Percentiles rank a stretch among this genome's conserved stretches.
Conservation (phyloP, 2,113 vertebrate species). For the Chrysemys picta region DNA sequence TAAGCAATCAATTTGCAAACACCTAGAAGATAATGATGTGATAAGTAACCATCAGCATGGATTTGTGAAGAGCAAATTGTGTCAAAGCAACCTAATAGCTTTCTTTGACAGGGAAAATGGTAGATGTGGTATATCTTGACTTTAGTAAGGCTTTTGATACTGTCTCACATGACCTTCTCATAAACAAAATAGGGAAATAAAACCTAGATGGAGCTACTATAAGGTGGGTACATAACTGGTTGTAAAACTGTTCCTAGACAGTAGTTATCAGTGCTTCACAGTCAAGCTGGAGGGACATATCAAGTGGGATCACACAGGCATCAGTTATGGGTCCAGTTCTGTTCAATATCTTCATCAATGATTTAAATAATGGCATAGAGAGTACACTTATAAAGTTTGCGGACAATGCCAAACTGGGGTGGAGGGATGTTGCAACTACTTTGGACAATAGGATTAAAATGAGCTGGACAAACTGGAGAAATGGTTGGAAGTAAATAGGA, state of each 20-base stretch:
- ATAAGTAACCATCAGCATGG: background rate
- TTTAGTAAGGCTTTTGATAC: background rate
- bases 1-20: background rate
- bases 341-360: background rate
- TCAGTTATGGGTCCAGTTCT: background rate
- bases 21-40: background rate
- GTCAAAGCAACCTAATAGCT: background rate
- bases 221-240: background rate
- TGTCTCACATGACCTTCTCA: background rate
- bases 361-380: background rate
- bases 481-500: background rate
- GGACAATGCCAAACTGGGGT: background rate
- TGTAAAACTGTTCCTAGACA: background rate
- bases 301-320: background rate
- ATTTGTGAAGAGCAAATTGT: background rate
- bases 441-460: background rate
- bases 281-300: background rate
- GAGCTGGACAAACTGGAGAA: background rate
- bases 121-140: background rate
- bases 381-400: background rate
- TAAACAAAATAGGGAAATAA: background rate
- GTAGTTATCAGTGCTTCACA: background rate
- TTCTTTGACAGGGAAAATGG: background rate
- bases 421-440: background rate
- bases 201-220: background rate